Percentiles rank a stretch among this genome's conserved stretches.
These are phyloP conservation scores for Charina bottae DNA, from an alignment of 2,113 vertebrate genomes.

Conservation along the genomic window DNA sequence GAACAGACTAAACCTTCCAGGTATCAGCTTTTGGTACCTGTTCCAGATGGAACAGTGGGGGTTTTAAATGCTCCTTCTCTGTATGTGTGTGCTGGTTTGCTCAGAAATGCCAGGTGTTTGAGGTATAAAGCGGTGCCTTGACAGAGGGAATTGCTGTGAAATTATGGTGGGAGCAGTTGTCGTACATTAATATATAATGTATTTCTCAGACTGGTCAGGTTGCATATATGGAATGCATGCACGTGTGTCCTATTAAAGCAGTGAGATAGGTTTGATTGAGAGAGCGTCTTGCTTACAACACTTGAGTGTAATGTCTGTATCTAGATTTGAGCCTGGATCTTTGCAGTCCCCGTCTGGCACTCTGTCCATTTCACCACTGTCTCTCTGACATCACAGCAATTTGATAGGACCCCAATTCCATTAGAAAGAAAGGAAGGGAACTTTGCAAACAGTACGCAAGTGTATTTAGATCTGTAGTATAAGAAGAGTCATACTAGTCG, in stretches of 20 bases:
- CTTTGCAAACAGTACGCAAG: no score
- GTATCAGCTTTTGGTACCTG: not conserved
- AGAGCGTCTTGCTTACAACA: not conserved
- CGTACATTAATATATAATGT: not conserved
- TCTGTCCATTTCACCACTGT: not conserved
- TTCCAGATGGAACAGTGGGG: not conserved
- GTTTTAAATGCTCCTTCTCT: not conserved
- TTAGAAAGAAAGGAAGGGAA: not conserved
- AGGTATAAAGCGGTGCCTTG: not conserved
- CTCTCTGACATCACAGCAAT: not conserved
- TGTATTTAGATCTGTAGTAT: not conserved
- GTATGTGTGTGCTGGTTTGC: not conserved
- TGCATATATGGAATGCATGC: no score
- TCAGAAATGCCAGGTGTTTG: not conserved
- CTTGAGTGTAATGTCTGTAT: not conserved
- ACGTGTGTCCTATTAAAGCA: not conserved
- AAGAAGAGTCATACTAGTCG: not conserved
- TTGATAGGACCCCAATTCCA: not conserved
- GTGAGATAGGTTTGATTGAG: no score
- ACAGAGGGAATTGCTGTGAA: not conserved
- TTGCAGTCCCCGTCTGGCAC: not conserved
- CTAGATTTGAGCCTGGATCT: not conserved
- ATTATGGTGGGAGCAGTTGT: not conserved
- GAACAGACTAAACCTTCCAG: constrained; percentile 25
- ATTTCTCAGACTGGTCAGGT: not conserved